Evolutionary conservation across 2,888 invertebrate species (phyloP).

Genomic region (Pachycephus smyrnensis): DNA sequence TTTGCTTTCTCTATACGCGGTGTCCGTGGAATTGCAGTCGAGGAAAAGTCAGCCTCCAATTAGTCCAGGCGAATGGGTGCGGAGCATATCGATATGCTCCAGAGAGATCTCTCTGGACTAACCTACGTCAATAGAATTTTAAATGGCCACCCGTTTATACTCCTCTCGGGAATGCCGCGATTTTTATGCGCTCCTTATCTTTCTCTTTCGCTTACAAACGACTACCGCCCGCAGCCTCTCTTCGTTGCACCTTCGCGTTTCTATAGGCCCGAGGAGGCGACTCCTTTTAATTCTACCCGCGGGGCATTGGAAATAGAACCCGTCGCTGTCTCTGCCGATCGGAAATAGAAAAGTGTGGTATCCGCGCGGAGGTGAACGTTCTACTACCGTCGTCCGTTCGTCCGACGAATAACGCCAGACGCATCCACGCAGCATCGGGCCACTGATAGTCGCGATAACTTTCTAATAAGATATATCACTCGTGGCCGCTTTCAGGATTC

Average conservation of each 20-base stretch:
- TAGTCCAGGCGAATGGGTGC: background rate
- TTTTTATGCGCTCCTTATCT: background rate
- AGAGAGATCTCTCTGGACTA: background rate
- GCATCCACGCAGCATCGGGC: background rate
- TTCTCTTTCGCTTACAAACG: background rate
- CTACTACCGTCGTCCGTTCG: background rate
- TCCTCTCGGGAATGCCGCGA: background rate
- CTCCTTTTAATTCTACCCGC: background rate
- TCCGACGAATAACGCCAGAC: background rate
- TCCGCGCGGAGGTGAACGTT: conserved; percentile 2
- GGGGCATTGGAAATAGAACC: conserved; percentile 4
- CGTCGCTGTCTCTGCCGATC: background rate
- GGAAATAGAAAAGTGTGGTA: conserved; percentile 1
- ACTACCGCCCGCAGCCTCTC: background rate
- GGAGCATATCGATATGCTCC: too few species aligned
- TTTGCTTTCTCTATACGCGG: background rate
- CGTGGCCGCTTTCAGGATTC: background rate
- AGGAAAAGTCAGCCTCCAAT: background rate
- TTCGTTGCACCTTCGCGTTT: background rate
- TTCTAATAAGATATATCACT: background rate
- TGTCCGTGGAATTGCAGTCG: background rate
- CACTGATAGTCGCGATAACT: background rate
- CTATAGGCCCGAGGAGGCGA: background rate
- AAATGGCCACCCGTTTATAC: background rate
- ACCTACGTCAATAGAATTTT: background rate